Base-by-base conservation (phyloP, 2,888 invertebrate genomes). In the Sericinus montela region DNA sequence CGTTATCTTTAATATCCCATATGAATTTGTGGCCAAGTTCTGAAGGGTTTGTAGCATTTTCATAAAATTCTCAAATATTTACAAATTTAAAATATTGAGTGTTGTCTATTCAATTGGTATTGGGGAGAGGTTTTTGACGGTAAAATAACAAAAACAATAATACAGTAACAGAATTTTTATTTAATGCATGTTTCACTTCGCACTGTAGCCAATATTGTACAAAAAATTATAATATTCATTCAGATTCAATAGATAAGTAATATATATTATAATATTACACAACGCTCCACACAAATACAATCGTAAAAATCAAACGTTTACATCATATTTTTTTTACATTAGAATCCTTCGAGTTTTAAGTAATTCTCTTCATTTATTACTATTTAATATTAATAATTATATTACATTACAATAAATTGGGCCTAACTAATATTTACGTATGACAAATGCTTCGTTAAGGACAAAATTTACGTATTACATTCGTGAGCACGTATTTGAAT, bases 121-220 rank as follows among this genome's bases (percentile, higher is more conserved):
- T n/a, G n/a, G n/a, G n/a, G n/a, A n/a, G n/a, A n/a, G n/a, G n/a
- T n/a, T 5, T 3, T 19, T 3, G 34, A 11, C 30, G 39, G 10
- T 44, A 58, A 19, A 58, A 63, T 69, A 74, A 76, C 67, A 75
- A 73, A 72, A 75, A 55, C 60, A 63, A 55, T 48, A 44, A 54
- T 87, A 85, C 82, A 82, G 87, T 88, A 88, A 88, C 88, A 88
- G 88, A 88, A 85, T 86, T 88, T 19, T 88, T 87, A 87, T 87
- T 87, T 79, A 80, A 88, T 88, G 87, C 84, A 84, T 51, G 79
- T 80, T 86, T 72, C 83, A 80, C 84, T 67, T 84, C 70, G 83
- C 79, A 83, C 81, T 85, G 72, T 82, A 85, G 87, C 85, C 79
- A 82, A 85, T 85, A 85, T 85, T 86, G 85, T 88, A 88, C 87